These are phyloP conservation scores for Ips nitidus DNA, from an alignment of 1,140 invertebrate species.

Conservation along the genomic window DNA sequence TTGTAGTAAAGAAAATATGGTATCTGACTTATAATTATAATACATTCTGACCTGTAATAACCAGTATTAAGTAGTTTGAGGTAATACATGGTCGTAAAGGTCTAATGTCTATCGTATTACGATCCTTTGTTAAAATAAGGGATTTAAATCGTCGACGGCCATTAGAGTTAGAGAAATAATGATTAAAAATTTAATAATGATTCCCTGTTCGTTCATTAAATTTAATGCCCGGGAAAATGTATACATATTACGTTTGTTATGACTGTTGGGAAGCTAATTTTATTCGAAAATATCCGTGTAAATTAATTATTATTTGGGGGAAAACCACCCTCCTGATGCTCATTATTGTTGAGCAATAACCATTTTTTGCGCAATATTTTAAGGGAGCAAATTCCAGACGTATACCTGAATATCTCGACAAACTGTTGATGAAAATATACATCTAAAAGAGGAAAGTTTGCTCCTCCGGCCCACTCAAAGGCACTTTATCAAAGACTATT, in stretches of 20 bases:
- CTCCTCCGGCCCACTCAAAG: slow-evolving; percentile 5
- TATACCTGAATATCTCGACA: background rate
- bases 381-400: background rate
- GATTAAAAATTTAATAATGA: slow-evolving; percentile 2
- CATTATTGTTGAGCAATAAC: background rate
- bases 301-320: background rate
- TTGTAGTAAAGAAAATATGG: too few species aligned
- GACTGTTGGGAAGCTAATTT: slow-evolving; percentile 1
- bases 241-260: background rate
- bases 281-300: slow-evolving; percentile 4
- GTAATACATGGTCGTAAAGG: too few species aligned
- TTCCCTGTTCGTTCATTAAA: background rate
- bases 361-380: background rate
- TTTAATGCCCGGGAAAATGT: background rate
- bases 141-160: background rate
- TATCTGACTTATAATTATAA: too few species aligned
- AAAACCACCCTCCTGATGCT: background rate
- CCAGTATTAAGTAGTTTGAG: too few species aligned
- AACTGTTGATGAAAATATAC: too few species aligned
- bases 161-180: slow-evolving; percentile 2
- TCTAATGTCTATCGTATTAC: too few species aligned
- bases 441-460: too few species aligned
- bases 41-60: too few species aligned
- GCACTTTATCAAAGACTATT: slow-evolving; percentile 28
- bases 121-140: too few species aligned